These are phyloP conservation scores for Colinus virginianus DNA, from an alignment of 2,113 vertebrate species.

Conservation along the genomic window DNA sequence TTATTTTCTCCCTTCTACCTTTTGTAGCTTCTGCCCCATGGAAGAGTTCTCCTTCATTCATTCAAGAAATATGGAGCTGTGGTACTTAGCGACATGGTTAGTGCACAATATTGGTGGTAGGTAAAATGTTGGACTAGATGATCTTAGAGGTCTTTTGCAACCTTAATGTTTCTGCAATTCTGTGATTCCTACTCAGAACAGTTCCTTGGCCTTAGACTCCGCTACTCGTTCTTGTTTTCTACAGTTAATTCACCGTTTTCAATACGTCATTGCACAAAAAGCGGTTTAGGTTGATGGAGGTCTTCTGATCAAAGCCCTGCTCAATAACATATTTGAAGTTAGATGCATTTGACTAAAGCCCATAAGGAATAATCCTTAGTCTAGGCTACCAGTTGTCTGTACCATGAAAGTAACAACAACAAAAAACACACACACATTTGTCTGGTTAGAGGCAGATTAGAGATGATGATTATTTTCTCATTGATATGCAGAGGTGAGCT, in stretches of 20 bases:
- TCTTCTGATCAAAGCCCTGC: background rate
- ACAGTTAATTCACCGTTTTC: background rate
- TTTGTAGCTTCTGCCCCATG: background rate
- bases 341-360: background rate
- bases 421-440: fast-evolving
- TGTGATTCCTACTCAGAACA: background rate
- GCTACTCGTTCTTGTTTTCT: background rate
- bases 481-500: background rate
- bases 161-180: too few relatives aligned
- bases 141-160: too few relatives aligned
- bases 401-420: background rate
- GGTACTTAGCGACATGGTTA: too few relatives aligned
- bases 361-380: background rate
- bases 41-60: background rate
- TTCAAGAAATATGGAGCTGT: too few relatives aligned
- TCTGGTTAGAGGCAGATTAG: background rate
- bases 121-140: too few relatives aligned
- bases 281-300: background rate
- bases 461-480: background rate
- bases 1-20: background rate
- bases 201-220: background rate
- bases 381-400: background rate
- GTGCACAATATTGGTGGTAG: too few relatives aligned
- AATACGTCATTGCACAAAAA: background rate
- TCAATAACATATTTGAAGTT: background rate